These are phyloP conservation scores for Rugalucina vietnamica DNA, from an alignment of 2,888 invertebrate genomes.

Conservation along the genomic window DNA sequence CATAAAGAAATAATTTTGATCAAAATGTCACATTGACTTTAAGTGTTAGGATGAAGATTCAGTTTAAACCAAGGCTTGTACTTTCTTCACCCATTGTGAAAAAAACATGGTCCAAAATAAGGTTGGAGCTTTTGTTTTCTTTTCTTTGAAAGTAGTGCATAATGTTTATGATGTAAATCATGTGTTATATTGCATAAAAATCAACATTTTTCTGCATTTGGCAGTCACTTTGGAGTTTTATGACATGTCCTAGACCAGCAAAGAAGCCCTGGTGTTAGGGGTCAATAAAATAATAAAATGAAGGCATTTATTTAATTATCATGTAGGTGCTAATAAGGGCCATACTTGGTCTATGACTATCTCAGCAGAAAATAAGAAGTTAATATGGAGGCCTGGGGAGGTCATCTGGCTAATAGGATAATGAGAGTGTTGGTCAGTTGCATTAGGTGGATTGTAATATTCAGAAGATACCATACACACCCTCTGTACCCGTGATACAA, in stretches of 20 bases:
- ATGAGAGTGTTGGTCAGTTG: too few relatives aligned
- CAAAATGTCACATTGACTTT: not conserved
- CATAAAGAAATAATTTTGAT: not conserved
- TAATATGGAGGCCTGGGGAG: not conserved
- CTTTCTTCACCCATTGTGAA: not conserved
- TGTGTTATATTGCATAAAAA: too few relatives aligned
- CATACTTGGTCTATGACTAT: not conserved
- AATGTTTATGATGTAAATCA: too few relatives aligned
- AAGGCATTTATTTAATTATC: not conserved
- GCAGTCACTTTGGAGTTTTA: too few relatives aligned
- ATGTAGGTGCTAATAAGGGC: not conserved
- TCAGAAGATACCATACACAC: too few relatives aligned
- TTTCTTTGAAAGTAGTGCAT: not conserved
- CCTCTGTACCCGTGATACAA: too few relatives aligned
- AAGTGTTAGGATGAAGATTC: not conserved
- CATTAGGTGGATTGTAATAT: too few relatives aligned
- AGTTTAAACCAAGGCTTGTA: slow-evolving; percentile 4
- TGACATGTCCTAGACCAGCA: not conserved
- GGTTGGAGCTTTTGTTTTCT: not conserved
- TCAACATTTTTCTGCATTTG: too few relatives aligned
- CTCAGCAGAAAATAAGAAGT: not conserved
- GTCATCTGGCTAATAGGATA: not conserved
- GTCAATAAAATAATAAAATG: not conserved
- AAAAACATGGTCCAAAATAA: not conserved
- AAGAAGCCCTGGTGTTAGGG: not conserved